These are phyloP conservation scores for Chrysolina americana DNA, from an alignment of 2,888 invertebrate genomes.

Conservation along the genomic window DNA sequence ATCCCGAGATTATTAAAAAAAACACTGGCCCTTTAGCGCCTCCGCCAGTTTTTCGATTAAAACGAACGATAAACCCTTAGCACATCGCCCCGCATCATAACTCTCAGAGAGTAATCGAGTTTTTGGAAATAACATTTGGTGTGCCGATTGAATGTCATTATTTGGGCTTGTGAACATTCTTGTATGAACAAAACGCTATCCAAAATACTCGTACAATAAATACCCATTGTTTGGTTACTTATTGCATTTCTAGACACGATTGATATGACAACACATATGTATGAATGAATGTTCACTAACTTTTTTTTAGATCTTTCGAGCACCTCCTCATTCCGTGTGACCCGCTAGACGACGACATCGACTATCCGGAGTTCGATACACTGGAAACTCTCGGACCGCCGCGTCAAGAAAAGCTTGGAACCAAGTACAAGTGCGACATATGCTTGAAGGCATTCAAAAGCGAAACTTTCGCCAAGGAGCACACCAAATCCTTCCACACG, in stretches of 20 bases:
- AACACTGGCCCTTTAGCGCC: too few relatives aligned
- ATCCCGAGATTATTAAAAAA: too few relatives aligned
- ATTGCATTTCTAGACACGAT: background rate
- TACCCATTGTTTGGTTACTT: too few relatives aligned
- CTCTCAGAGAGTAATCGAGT: too few relatives aligned
- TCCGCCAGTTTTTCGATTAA: too few relatives aligned
- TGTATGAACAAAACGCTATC: too few relatives aligned
- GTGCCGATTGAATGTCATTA: too few relatives aligned
- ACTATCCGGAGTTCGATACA: background rate
- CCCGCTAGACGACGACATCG: background rate
- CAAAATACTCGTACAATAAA: too few relatives aligned
- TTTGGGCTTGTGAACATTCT: too few relatives aligned
- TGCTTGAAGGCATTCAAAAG: slow-evolving; percentile 57
- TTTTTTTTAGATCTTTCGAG: slow-evolving; percentile 7
- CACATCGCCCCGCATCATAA: too few relatives aligned
- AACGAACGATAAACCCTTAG: too few relatives aligned
- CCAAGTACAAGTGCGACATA: slow-evolving; percentile 61
- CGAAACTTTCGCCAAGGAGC: slow-evolving; percentile 55
- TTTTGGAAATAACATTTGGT: too few relatives aligned
- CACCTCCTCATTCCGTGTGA: background rate
- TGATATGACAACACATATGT: background rate
- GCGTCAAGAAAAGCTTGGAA: background rate
- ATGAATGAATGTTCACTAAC: background rate
- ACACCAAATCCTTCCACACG: slow-evolving; percentile 55
- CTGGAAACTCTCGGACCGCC: background rate